Evolutionary conservation across 2,113 vertebrate species (phyloP).

Genomic region (Oplegnathus fasciatus): DNA sequence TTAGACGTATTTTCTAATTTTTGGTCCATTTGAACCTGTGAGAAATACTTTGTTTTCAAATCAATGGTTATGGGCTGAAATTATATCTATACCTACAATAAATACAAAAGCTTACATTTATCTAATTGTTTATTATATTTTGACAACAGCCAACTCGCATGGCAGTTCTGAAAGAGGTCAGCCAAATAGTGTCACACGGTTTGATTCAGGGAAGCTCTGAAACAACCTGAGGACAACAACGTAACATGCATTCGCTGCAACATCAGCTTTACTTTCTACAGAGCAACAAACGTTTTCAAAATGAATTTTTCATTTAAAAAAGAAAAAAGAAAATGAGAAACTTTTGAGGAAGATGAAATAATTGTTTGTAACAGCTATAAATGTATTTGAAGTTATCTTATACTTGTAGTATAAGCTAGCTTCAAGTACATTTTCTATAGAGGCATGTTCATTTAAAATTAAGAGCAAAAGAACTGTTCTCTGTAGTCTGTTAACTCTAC

Average conservation of each 20-base stretch:
- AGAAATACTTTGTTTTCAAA: neutral
- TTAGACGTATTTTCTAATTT: neutral
- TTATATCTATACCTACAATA: neutral
- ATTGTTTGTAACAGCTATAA: neutral
- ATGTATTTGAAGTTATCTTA: too few relatives aligned
- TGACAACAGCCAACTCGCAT: too few relatives aligned
- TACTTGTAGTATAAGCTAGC: neutral
- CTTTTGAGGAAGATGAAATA: too few relatives aligned
- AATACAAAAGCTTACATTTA: neutral
- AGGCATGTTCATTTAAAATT: too few relatives aligned
- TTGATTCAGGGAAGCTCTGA: neutral
- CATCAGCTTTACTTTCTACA: neutral
- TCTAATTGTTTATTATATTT: neutral
- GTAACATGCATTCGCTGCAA: neutral
- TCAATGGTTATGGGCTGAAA: neutral
- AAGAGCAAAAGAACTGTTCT: neutral
- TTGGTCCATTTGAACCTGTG: neutral
- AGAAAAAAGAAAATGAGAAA: too few relatives aligned
- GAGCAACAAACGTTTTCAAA: neutral
- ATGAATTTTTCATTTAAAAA: neutral
- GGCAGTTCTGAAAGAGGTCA: neutral
- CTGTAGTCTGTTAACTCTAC: neutral
- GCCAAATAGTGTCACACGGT: neutral
- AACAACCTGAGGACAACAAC: neutral
- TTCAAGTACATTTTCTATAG: neutral